Percentiles rank a stretch among this genome's conserved stretches.
These are phyloP conservation scores for Ptilodon capucinus DNA, from an alignment of 2,888 invertebrate genomes.

Conservation along the genomic window DNA sequence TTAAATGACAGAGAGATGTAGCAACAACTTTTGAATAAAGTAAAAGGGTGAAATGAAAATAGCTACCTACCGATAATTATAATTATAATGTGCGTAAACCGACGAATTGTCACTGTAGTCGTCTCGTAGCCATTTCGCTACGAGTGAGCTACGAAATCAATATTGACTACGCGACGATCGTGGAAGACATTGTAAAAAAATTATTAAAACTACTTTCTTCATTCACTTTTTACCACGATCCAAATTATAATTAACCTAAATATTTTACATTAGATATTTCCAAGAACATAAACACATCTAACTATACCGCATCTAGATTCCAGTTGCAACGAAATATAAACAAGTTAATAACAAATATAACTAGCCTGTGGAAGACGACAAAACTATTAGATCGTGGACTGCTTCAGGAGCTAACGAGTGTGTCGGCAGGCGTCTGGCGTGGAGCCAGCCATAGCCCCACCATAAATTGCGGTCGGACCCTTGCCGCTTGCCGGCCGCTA, in stretches of 20 bases:
- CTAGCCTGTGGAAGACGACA: slow-evolving; percentile 58
- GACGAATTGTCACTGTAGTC: not conserved
- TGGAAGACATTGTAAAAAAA: no score
- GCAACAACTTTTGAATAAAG: not conserved
- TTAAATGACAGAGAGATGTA: not conserved
- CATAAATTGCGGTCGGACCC: slow-evolving; percentile 60
- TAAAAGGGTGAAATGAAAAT: not conserved
- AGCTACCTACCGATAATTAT: no score
- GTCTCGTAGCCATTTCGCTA: not conserved
- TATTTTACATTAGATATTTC: not conserved
- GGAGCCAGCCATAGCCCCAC: slow-evolving; percentile 50
- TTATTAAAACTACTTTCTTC: no score
- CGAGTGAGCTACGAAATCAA: slow-evolving; percentile 14
- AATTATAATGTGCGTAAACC: not conserved
- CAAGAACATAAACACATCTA: slow-evolving; percentile 33
- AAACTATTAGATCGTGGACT: slow-evolving; percentile 68
- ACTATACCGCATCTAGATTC: slow-evolving; percentile 36
- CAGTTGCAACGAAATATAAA: slow-evolving; percentile 53
- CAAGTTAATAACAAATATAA: slow-evolving; percentile 64
- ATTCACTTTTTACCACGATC: no score
- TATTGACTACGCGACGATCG: not conserved
- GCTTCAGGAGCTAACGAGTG: slow-evolving; percentile 65
- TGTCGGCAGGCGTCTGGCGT: slow-evolving; percentile 54
- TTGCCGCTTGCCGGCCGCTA: slow-evolving; percentile 28
- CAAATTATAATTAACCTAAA: no score